Evolutionary conservation across 2,888 invertebrate genomes (phyloP), one percentile per base, ranked within the genome.

Genomic region (Brachylomia viminalis): DNA sequence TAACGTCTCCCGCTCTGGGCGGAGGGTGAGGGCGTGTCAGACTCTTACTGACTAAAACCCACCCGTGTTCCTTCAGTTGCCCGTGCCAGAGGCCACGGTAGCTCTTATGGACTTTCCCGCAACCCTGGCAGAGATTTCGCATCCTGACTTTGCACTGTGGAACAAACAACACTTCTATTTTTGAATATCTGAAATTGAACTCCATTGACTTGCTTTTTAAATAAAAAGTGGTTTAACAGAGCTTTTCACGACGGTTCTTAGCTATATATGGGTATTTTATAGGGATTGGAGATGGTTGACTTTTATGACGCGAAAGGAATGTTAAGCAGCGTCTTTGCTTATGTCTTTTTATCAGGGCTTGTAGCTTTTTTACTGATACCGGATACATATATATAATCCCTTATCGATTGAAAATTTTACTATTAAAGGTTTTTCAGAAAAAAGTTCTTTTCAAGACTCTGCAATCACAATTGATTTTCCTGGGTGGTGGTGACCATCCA

Each of bases 281-380:
- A 38, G 23, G 33, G 38, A 79, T 30, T 56, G 23, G 13, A 71
- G 38, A 42, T 58, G 13, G n/a, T 49, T 30, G 30, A 49, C 17
- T 20, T 76, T 58, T 69, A 56, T 79, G 54, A 58, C 17, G 15
- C 20, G 10, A 20, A 20, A 45, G 33, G 45, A 75, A 77, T 62
- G 30, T 52, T 52, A 77, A 52, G n/a, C 77, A 13, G 23, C 38
- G 11, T 70, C 33, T 73, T 73, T 73, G 20, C 15, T n/a, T 27
- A 23, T 20, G 58, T 52, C 72, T 42, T 72, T 72, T 52, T 30
- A 11, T 30, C 38, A 42, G 27, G 38, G 4, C 8, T 20, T 7
- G 0, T 6, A 58, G 8, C 3, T 70, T 38, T n/a, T 17, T 38
- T 13, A 38, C 23, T 30, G 27, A 23, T 49, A 10, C 11, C 6